These are phyloP conservation scores for Hepsetus odoe DNA, from an alignment of 2,113 vertebrate genomes.

Conservation along the genomic window DNA sequence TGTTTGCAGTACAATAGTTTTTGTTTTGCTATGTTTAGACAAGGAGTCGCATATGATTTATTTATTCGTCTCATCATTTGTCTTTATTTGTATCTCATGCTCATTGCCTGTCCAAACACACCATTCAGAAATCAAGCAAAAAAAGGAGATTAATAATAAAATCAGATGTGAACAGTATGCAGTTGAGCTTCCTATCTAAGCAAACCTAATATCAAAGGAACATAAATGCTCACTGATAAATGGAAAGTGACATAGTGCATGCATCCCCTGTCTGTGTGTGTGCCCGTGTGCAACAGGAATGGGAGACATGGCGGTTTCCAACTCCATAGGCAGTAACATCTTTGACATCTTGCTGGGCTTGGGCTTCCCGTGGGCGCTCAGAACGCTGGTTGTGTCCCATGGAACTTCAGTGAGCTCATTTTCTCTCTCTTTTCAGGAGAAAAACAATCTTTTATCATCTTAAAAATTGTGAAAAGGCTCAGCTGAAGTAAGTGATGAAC, in stretches of 20 bases:
- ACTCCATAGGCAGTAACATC: constrained; percentile 83
- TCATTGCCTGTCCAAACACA: background rate
- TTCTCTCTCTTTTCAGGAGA: background rate
- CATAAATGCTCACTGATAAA: background rate
- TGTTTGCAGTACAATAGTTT: background rate
- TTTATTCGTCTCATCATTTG: background rate
- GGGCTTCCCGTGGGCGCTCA: constrained; percentile 80
- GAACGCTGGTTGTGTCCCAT: constrained; percentile 77
- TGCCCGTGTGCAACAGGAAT: constrained; percentile 66
- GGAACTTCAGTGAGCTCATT: constrained; percentile 68
- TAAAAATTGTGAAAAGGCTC: background rate
- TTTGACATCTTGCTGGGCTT: constrained; percentile 82
- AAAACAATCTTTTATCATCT: background rate
- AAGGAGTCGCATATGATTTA: background rate
- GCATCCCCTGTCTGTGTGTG: background rate
- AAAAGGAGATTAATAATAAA: background rate
- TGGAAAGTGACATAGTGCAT: background rate
- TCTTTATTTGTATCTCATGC: background rate
- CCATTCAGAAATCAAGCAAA: background rate
- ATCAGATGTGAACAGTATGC: background rate
- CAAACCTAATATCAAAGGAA: background rate
- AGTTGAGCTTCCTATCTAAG: background rate
- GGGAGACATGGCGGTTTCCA: constrained; percentile 83
- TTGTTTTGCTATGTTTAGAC: background rate
- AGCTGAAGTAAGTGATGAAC: too few relatives aligned